Base-by-base conservation (phyloP, 2,113 vertebrate genomes). In the Uria lomvia region DNA sequence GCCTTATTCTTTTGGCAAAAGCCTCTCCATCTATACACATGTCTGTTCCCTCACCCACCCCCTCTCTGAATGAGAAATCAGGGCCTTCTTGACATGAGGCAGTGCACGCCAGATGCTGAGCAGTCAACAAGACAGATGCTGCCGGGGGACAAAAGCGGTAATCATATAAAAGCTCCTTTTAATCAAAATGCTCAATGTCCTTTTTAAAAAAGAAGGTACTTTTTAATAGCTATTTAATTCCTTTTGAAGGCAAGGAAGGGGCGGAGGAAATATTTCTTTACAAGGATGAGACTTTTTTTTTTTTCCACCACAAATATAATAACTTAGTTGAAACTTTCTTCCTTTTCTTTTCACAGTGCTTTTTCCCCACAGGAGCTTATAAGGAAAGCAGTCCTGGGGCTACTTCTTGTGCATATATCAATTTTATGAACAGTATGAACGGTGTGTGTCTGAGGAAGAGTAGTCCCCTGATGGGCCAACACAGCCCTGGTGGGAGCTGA, bases 161-260 rank as follows among this genome's bases (percentile, higher is more conserved):
- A 97, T 96, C 86, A 95, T 94, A 95, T 84, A 93, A 94, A 95
- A 95, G 72, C 73, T 77, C 71, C 68, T 93, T 96, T 95, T 95
- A 96, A 97, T 97, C 94, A 96, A 93, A 90, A 88, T 88, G 72
- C 68, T 93, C 75, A 92, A 96, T 96, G 90, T 95, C 42, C 62
- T 87, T 91, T 94, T 76, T 53, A 92, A 95, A 93, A 93, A 91
- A 23, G 68, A 92, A 94, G 76, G 70, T 94, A 91, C 45, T 81
- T 95, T 95, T 95, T 94, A 96, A 90, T 87, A 93, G 86, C 73
- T 84, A n/a, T 72, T 95, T 80, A 86, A 78, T 88, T 95, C 77
- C 55, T 82, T 85, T 88, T 15, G 30, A 87, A 92, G 45, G 56
- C 67, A n/a, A 91, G 58, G 45, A 92, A 89, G 32, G 45, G 74